Evolutionary conservation across 37 sponge, comb jelly and placozoan genomes (phyloP).

Genomic region (Mnemiopsis leidyi): DNA sequence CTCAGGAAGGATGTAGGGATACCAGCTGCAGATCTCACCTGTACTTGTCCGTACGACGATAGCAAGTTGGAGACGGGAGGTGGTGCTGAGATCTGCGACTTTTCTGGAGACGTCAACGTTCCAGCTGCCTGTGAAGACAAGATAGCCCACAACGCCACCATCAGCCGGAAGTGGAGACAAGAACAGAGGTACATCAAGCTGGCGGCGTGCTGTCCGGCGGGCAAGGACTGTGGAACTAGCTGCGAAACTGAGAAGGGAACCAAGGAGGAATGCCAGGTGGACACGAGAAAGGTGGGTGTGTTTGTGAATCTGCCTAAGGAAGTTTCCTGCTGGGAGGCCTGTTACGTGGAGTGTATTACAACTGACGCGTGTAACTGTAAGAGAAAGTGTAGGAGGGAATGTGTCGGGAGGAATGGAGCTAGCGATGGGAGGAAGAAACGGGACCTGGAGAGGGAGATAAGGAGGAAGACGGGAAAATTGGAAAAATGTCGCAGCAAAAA

Average conservation of each 20-base stretch:
- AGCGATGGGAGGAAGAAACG: slow-evolving; percentile 21
- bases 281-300: neutral
- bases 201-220: neutral
- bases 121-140: neutral
- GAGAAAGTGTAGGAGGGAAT: slow-evolving; percentile 8
- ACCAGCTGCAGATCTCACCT: neutral
- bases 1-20: neutral
- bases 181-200: neutral
- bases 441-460: neutral
- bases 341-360: neutral
- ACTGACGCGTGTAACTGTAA: slow-evolving; percentile 2
- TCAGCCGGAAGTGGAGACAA: neutral
- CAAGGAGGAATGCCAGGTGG: neutral
- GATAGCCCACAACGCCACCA: neutral
- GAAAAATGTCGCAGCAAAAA: neutral
- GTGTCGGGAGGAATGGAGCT: neutral
- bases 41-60: neutral
- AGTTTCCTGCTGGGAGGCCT: slow-evolving; percentile 11
- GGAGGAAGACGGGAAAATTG: neutral
- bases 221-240: neutral
- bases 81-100: neutral
- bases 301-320: neutral
- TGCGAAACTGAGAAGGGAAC: neutral
- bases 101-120: neutral
- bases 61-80: neutral